phyloP scores from a whole-genome alignment of 2,797 vertebrate genomes.

The Chaetodon trifasciatus region DNA sequence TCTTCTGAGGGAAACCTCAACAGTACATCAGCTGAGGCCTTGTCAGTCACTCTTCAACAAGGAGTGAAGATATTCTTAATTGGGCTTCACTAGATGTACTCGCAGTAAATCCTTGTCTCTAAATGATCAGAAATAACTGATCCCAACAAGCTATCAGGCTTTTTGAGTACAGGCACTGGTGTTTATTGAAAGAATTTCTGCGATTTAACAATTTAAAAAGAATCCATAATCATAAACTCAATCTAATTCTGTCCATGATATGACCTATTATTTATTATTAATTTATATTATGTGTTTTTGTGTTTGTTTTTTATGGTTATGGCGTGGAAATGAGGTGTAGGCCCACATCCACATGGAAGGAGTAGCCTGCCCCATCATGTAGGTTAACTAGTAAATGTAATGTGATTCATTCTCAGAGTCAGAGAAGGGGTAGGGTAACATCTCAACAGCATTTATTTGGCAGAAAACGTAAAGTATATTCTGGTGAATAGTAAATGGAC shows the following conservation, averaged over 20 bases:
- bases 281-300: too few species aligned
- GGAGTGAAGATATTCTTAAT: slow-evolving; percentile 57
- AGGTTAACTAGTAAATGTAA: too few species aligned
- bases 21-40: slow-evolving; percentile 51
- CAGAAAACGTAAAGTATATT: too few species aligned
- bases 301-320: too few species aligned
- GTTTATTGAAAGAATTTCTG: neutral
- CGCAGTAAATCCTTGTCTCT: neutral
- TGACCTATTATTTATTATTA: too few species aligned
- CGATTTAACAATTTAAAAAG: neutral
- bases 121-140: slow-evolving; percentile 27
- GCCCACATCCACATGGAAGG: too few species aligned
- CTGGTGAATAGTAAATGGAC: too few species aligned
- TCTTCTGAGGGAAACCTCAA: slow-evolving; percentile 64
- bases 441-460: too few species aligned
- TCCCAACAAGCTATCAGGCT: neutral
- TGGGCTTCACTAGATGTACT: slow-evolving; percentile 17
- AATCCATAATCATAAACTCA: neutral
- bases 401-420: too few species aligned
- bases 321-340: too few species aligned
- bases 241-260: neutral
- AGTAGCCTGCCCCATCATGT: too few species aligned
- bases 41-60: slow-evolving; percentile 70
- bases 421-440: too few species aligned
- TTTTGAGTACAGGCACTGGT: neutral